phyloP scores from a whole-genome alignment of 2,113 vertebrate species.

The Myiagra hebetior region DNA sequence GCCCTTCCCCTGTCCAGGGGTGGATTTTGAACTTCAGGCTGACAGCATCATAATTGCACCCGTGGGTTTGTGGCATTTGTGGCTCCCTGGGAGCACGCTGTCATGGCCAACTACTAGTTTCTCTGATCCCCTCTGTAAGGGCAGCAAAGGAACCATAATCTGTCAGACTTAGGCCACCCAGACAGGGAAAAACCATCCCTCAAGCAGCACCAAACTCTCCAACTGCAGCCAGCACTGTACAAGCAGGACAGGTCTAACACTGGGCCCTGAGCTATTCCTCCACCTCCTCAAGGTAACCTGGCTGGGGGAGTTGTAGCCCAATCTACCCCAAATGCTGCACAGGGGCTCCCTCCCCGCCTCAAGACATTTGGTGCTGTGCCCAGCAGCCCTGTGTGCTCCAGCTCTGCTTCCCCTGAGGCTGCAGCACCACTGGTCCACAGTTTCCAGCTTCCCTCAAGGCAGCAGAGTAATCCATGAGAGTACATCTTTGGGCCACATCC shows the following conservation, averaged over 20 bases:
- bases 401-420: not conserved
- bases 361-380: not conserved
- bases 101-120: not conserved
- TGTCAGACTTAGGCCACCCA: not conserved
- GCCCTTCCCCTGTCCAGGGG: not conserved
- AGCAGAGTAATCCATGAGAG: not conserved
- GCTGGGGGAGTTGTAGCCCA: not conserved
- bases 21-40: not conserved
- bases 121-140: not conserved
- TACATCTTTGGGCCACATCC: not conserved
- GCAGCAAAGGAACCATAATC: not conserved
- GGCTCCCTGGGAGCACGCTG: fast-evolving
- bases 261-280: not conserved
- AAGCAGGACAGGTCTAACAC: not conserved
- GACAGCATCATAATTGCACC: not conserved
- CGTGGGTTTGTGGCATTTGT: not conserved
- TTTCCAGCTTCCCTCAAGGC: not conserved
- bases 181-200: not conserved
- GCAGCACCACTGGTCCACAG: not conserved
- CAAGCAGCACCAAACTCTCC: not conserved
- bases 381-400: not conserved
- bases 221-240: not conserved
- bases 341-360: not conserved
- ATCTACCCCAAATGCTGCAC: not conserved
- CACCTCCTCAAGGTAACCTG: not conserved